Base-by-base conservation (phyloP, 64 coral and sea anemone genomes). In the Actinia tenebrosa region DNA sequence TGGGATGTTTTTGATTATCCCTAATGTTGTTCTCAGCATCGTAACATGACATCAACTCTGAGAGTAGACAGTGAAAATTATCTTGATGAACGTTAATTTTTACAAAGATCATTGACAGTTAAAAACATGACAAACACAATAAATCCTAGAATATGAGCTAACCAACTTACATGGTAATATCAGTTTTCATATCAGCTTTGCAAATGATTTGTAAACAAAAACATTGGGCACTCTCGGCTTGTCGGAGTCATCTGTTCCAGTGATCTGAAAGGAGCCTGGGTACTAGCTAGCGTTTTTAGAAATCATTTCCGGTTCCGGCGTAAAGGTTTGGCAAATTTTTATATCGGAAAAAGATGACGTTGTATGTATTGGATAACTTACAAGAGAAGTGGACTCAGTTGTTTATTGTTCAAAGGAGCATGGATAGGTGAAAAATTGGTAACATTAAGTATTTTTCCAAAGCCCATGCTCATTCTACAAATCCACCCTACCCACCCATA, bases 1-100 rank as follows among this genome's bases (percentile, higher is more conserved):
- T 14, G 69, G 8, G 69, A 75, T 75, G 26, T 42, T 75, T 26
- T 42, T 75, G 69, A 75, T 14, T 10, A 75, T 16, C 26, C 69
- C 69, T 75, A 75, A 43, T 13, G 27, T 75, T n/a, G 69, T 75
- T 75, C 26, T 75, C 69, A 75, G 23, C 69, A 75, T 75, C 69
- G 27, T 75, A 75, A 15, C 69, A 30, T 75, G n/a, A 18, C 69
- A 37, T 37, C 25, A 7, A 66, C 22, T 66, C 61, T 63, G 0
- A 8, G 47, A 50, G 63, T 66, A 8, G n/a, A 66, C 3, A 1
- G 19, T 10, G 60, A 4, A 17, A 18, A 68, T 3, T 22, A 0
- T 20, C 37, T 72, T 42, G n/a, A 72, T 72, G 6, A 13, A 37
- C 1, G 26, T 4, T 22, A 19, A 66, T 22, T 20, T 20, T 66